Evolutionary conservation across 2,113 vertebrate genomes (phyloP).

Genomic region (Sterrhoptilus dennistouni): DNA sequence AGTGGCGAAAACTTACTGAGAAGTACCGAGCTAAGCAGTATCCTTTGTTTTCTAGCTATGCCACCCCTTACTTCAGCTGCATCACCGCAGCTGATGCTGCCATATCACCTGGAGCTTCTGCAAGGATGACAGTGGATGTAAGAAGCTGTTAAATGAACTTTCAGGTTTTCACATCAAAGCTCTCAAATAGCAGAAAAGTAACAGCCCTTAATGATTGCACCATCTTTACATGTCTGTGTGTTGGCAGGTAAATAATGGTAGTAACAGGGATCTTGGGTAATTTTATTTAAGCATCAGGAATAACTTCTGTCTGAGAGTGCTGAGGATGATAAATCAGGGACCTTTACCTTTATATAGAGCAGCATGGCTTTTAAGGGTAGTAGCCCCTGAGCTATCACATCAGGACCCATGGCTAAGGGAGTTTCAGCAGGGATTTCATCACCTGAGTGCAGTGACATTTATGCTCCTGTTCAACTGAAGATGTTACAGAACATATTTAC

Average conservation of each 20-base stretch:
- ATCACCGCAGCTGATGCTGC: neutral
- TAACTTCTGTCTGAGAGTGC: neutral
- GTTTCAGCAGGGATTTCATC: neutral
- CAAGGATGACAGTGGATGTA: neutral
- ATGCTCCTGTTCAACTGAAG: neutral
- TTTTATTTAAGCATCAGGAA: neutral
- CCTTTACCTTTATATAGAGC: neutral
- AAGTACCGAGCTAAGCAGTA: neutral
- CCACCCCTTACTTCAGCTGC: neutral
- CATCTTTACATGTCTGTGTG: neutral
- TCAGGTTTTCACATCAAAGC: neutral
- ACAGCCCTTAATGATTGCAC: neutral
- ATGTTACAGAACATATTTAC: neutral
- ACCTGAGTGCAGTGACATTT: neutral
- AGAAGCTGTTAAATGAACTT: neutral
- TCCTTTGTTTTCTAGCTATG: neutral
- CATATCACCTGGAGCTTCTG: neutral
- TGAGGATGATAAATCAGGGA: neutral
- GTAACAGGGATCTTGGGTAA: neutral
- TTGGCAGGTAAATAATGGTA: neutral
- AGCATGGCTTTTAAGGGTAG: neutral
- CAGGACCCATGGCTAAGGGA: neutral
- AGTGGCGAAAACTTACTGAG: neutral
- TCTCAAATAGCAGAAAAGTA: neutral
- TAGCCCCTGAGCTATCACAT: neutral